Base-by-base conservation (phyloP, 2,888 invertebrate genomes). In the Polydrusus cervinus region DNA sequence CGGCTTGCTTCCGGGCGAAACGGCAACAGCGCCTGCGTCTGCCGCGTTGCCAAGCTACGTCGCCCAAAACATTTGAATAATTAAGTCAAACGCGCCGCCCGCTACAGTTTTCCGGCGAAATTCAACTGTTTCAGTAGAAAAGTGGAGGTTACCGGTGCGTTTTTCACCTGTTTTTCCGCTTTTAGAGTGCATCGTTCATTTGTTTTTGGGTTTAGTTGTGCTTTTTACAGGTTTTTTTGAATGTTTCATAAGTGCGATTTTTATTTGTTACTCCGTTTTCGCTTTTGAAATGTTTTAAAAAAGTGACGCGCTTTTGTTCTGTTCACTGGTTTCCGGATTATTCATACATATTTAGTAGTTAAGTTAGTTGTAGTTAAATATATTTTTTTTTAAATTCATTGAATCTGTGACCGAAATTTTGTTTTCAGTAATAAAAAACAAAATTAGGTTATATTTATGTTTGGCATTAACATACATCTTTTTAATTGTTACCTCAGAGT, bases 31-130 rank as follows among this genome's bases (percentile, higher is more conserved):
- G 74, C 86, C 86, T 86, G 86, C 86, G 85, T 82, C 80, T 78
- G 81, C 47, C 47, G 77, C 83, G 85, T 85, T 86, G 84, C 85
- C 84, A 84, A 82, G 84, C 83, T 84, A 86, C 84, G 83, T 81
- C 83, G 84, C 82, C 85, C 85, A 84, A 84, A 84, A 85, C 85
- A 85, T 86, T 87, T 85, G 86, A 86, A 86, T 86, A 84, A 83
- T 83, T 84, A 84, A 85, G 86, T 85, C 85, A 85, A 82, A 84
- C 81, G 83, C 83, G 82, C 85, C 73, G 65, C 65, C 70, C 65
- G 71, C 66, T 84, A 85, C 86, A 86, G 86, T 86, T 86, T 86
- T 86, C 85, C 85, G 82, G 84, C 84, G 86, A 84, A 85, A 84
- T 86, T 85, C 86, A 84, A 85, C 85, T 84, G 81, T 86, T 86